Base-by-base conservation (phyloP, 2,113 vertebrate species). In the Rhea americana region DNA sequence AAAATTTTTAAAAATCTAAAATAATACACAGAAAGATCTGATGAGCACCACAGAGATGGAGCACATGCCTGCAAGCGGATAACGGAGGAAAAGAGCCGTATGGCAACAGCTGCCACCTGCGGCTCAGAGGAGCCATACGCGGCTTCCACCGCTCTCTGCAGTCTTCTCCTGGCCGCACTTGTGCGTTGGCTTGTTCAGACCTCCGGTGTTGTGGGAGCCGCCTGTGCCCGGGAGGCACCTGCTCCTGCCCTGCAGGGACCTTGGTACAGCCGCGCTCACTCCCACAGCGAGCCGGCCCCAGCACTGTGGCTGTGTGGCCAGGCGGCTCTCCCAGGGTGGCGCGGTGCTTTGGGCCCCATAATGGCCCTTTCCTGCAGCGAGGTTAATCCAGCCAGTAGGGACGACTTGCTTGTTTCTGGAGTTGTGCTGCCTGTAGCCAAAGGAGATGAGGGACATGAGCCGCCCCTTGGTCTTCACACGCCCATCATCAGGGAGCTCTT, bases 121-220 rank as follows among this genome's bases (percentile, higher is more conserved):
- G 6, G 2, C 4, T 58, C 11, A 18, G 41, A 15, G 13, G 14
- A 9, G 39, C 37, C 16, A 9, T 9, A 35, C 35, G 35, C 35
- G n/a, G 13, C 8, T 73, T 56, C 19, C 28, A 20, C 13, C 26
- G 22, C 17, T 16, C 35, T 30, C 51, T 25, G 25, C 50, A 11
- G 4, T 5, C 21, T 25, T 56, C 37, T n/a, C n/a, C n/a, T 4
- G 13, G 22, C 28, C 18, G 17, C 15, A 7, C 19, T 12, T 2
- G 16, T 32, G 55, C 4, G 5, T 13, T 13, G 7, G 28, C 56
- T 16, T 22, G 37, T 24, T 51, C 26, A 21, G 56, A 10, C 6
- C 59, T 25, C 28, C 5, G 28, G 9, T 0, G 1, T 13, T 1
- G 3, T 1, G 28, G 7, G 6, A 18, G 58, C 4, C 4, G 10